Evolutionary conservation across 2,888 invertebrate genomes (phyloP).

Genomic region (Chalcosyrphus nemorum): DNA sequence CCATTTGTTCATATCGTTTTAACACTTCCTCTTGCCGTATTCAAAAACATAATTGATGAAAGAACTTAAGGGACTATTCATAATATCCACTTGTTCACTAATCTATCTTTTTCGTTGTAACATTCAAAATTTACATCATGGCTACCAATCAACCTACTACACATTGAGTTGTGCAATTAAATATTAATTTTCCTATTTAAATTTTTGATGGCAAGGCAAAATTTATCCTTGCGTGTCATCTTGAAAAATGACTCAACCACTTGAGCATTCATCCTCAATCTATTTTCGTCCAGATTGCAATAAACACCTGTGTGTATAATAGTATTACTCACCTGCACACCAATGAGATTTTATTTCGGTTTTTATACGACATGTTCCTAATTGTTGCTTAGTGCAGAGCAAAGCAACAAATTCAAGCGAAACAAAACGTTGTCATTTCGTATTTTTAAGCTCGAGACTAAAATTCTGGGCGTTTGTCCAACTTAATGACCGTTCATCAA

Average conservation of each 20-base stretch:
- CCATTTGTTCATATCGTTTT: not conserved
- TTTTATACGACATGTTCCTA: not conserved
- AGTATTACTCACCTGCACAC: conserved; percentile 42
- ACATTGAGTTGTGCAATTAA: conserved; percentile 16
- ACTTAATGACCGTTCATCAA: conserved; percentile 11
- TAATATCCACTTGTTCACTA: conserved; percentile 5
- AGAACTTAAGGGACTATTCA: not conserved
- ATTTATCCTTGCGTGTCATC: conserved; percentile 22
- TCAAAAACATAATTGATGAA: not conserved
- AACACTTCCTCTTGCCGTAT: not conserved
- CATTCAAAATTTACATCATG: not conserved
- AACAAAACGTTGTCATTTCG: conserved; percentile 22
- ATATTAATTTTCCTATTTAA: conserved; percentile 5
- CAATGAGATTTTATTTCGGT: too few species aligned
- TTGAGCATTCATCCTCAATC: conserved; percentile 12
- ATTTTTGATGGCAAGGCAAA: not conserved
- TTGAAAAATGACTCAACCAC: conserved; percentile 44
- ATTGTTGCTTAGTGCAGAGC: not conserved
- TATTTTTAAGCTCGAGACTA: conserved; percentile 24
- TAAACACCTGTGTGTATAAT: conserved; percentile 41
- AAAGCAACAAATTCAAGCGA: not conserved
- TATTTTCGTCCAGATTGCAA: conserved; percentile 21
- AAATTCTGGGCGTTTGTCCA: conserved; percentile 26
- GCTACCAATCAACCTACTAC: not conserved
- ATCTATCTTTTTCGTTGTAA: conserved; percentile 2